Conservation (phyloP, 2,888 invertebrate species). For the Oligia fasciuncula region DNA sequence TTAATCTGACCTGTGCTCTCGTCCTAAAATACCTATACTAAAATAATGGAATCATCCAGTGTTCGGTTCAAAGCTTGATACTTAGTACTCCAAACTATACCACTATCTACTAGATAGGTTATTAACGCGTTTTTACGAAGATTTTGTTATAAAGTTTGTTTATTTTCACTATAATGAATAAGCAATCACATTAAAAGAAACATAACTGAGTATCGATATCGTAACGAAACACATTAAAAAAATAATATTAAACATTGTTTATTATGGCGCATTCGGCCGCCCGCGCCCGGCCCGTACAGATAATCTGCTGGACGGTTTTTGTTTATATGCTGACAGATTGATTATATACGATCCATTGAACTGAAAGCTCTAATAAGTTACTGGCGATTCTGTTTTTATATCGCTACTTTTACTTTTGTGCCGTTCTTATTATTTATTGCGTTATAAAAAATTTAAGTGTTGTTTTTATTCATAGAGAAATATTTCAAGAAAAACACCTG, state of each 20-base stretch:
- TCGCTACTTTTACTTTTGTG: constrained; percentile 45
- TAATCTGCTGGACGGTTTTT: constrained; percentile 56
- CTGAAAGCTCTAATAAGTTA: constrained; percentile 66
- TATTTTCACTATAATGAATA: constrained; percentile 10
- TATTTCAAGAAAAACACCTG: not conserved
- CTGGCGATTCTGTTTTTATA: constrained; percentile 58
- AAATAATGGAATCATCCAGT: not conserved
- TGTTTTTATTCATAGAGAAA: constrained; percentile 13
- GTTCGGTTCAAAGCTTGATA: not conserved
- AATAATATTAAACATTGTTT: constrained; percentile 44
- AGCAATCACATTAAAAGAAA: constrained; percentile 23
- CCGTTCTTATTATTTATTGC: constrained; percentile 39
- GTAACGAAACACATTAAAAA: constrained; percentile 38
- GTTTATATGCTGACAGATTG: constrained; percentile 66
- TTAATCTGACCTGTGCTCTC: not conserved
- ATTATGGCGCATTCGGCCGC: constrained; percentile 36
- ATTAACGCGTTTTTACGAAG: not conserved
- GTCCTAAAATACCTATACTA: not conserved
- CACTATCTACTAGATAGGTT: not conserved
- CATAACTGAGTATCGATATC: constrained; percentile 5
- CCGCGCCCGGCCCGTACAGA: constrained; percentile 22
- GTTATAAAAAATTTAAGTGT: constrained; percentile 22
- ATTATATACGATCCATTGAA: constrained; percentile 68
- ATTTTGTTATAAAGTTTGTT: not conserved
- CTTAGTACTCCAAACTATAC: not conserved